phyloP scores from a whole-genome alignment of 2,113 vertebrate genomes.

The Myrmophylax atrothorax region DNA sequence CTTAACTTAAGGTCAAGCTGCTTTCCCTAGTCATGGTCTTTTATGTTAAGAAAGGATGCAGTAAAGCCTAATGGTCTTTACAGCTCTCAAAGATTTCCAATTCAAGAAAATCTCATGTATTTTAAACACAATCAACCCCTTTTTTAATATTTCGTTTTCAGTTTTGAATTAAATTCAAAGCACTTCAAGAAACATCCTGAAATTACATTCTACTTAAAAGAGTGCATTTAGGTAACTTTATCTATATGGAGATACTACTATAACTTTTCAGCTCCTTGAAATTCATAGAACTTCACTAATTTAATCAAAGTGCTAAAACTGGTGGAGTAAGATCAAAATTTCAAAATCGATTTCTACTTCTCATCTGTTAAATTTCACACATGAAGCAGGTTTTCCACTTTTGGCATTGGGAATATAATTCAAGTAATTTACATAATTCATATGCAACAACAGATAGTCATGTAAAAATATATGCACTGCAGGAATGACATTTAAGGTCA shows the following conservation, averaged over 20 bases:
- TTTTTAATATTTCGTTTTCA: background rate
- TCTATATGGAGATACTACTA: background rate
- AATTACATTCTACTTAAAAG: background rate
- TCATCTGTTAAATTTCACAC: background rate
- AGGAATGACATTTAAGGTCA: background rate
- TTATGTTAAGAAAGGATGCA: background rate
- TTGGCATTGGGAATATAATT: background rate
- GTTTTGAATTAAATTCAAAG: background rate
- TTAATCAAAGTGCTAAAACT: background rate
- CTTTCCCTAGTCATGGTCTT: background rate
- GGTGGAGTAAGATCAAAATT: background rate
- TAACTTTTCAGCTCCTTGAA: background rate
- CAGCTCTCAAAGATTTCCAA: background rate
- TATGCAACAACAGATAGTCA: background rate
- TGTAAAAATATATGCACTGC: background rate
- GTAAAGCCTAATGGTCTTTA: background rate
- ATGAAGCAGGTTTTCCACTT: background rate
- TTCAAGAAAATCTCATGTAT: accelerated
- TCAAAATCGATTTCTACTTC: background rate
- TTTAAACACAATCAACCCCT: background rate
- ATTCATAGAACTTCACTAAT: background rate
- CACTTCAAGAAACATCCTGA: background rate
- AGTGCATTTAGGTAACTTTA: background rate
- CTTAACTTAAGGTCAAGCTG: background rate
- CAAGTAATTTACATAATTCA: background rate